Percentiles rank a stretch among this genome's conserved stretches.
phyloP scores from a whole-genome alignment of 2,113 vertebrate species.

The Melozone crissalis region DNA sequence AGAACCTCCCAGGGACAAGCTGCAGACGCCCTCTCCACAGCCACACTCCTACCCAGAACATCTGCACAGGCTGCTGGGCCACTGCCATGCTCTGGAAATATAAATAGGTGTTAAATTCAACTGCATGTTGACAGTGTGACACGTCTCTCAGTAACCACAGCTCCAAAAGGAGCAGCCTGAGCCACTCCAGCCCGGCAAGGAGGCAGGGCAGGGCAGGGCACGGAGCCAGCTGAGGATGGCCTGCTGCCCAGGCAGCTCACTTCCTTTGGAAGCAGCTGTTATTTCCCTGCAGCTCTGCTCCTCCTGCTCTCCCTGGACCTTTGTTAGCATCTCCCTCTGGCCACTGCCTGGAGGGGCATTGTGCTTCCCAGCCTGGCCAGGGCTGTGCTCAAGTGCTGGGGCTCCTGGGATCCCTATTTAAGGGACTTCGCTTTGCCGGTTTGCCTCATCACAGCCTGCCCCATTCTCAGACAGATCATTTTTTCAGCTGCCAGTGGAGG shows the following conservation, averaged over 20 bases:
- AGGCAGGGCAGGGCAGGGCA: constrained; percentile 16
- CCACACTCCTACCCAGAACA: constrained; percentile 16
- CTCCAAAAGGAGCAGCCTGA: constrained; percentile 37
- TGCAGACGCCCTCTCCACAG: neutral
- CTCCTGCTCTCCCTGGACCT: constrained; percentile 18
- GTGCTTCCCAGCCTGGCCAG: constrained; percentile 26
- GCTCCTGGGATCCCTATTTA: neutral
- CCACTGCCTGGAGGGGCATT: neutral
- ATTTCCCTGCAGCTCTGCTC: constrained; percentile 27
- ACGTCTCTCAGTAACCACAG: constrained; percentile 51
- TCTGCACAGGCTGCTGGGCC: constrained; percentile 23
- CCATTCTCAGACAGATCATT: too few species aligned
- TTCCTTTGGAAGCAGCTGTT: constrained; percentile 41
- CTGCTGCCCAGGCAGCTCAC: constrained; percentile 16
- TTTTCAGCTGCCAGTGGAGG: neutral
- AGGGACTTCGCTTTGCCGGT: neutral
- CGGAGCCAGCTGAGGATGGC: neutral
- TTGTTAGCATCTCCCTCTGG: neutral
- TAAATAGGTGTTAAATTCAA: constrained; percentile 47
- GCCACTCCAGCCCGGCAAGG: neutral
- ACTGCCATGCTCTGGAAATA: constrained; percentile 17
- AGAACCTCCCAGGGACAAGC: neutral
- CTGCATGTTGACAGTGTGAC: constrained; percentile 41
- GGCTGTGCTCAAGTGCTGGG: neutral
- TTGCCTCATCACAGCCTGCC: neutral